A percentile compares a stretch with the other conserved stretches of the same genome.
Conservation (phyloP, 2,888 invertebrate species). For the Microdon myrmicae region DNA sequence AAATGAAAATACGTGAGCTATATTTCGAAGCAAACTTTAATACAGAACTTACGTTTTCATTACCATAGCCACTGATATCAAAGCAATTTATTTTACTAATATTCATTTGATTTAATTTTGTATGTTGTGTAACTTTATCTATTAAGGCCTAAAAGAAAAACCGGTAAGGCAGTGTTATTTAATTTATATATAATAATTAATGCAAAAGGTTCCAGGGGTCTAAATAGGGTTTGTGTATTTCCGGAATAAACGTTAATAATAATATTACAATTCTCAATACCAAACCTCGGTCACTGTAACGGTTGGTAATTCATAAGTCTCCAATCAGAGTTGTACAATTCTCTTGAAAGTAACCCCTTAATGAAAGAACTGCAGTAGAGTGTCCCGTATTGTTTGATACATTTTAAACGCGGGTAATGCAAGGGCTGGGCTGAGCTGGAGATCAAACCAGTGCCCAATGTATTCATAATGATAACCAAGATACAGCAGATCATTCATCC, state of each 20-base stretch:
- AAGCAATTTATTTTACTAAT: conserved; percentile 13
- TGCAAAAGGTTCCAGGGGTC: not conserved
- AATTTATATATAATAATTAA: too few species aligned
- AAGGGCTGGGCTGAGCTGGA: conserved; percentile 84
- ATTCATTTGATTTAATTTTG: conserved; percentile 3
- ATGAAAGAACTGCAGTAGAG: conserved; percentile 68
- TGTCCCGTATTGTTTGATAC: conserved; percentile 74
- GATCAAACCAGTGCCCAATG: conserved; percentile 72
- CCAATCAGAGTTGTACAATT: conserved; percentile 71
- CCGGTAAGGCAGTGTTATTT: not conserved
- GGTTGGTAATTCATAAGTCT: conserved; percentile 78
- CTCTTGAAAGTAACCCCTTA: conserved; percentile 67
- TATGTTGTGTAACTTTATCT: conserved; percentile 35
- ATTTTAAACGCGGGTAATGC: conserved; percentile 71
- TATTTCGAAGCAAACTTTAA: not conserved
- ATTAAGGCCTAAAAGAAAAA: conserved; percentile 40
- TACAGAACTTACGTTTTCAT: conserved; percentile 51
- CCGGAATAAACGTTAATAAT: not conserved
- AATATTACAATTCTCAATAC: not conserved
- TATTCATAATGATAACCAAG: conserved; percentile 66
- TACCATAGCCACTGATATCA: conserved; percentile 50
- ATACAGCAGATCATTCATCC: conserved; percentile 64
- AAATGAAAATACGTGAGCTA: not conserved
- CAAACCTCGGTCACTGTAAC: conserved; percentile 70
- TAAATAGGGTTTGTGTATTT: too few species aligned